These are phyloP conservation scores for Pteronotus mesoamericanus DNA, from an alignment of 2,797 vertebrate genomes.

Conservation along the genomic window DNA sequence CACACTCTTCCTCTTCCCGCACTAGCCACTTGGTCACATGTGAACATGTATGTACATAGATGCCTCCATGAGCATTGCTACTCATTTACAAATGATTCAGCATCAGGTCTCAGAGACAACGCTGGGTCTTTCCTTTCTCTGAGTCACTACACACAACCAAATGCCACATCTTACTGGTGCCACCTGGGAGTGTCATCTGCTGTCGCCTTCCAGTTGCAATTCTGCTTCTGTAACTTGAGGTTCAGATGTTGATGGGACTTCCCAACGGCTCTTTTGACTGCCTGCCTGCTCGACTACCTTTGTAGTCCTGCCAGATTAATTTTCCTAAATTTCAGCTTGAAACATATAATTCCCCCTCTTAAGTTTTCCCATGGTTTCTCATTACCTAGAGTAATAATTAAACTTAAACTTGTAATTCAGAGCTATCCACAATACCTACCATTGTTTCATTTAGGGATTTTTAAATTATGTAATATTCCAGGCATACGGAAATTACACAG, in stretches of 20 bases:
- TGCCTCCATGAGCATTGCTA: neutral
- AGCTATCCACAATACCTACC: neutral
- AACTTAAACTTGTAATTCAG: slow-evolving; percentile 17
- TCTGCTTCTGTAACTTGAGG: neutral
- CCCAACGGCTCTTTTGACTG: neutral
- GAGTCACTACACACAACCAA: neutral
- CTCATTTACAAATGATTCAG: neutral
- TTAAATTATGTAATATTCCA: neutral
- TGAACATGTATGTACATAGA: neutral
- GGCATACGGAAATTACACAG: neutral
- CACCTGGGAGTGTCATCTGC: too few species aligned
- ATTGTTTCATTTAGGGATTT: slow-evolving; percentile 10
- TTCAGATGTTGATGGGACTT: neutral
- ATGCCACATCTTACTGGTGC: fast-evolving
- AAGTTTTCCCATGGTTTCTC: slow-evolving; percentile 1
- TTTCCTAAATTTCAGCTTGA: slow-evolving; percentile 42
- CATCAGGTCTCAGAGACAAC: neutral
- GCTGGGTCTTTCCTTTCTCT: neutral
- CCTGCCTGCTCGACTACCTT: neutral
- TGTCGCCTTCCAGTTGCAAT: neutral
- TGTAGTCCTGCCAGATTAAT: neutral
- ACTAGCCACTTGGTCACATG: neutral
- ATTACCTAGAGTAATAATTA: slow-evolving; percentile 48
- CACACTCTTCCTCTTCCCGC: neutral
- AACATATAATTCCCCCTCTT: slow-evolving; percentile 33